Evolutionary conservation across 2,797 vertebrate species (phyloP).

Genomic region (Cirrhinus mrigala): DNA sequence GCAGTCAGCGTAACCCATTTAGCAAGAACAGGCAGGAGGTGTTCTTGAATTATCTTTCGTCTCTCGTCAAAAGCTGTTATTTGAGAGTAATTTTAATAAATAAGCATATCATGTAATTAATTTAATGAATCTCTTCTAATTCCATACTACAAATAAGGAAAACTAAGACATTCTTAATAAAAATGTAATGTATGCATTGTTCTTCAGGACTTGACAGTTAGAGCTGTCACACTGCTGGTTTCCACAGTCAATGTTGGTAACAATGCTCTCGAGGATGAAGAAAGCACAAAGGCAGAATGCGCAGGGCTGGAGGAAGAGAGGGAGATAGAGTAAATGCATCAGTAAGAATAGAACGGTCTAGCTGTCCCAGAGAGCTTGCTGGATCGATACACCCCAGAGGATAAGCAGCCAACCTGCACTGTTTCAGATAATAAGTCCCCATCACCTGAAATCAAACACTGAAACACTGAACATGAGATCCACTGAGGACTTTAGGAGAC

Average conservation of each 20-base stretch:
- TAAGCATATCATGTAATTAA: not conserved
- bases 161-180: not conserved
- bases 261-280: constrained; percentile 21
- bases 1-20: not conserved
- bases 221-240: constrained; percentile 17
- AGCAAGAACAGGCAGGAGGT: not conserved
- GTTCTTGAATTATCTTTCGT: not conserved
- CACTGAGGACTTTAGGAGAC: constrained; percentile 30
- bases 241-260: constrained; percentile 21
- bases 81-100: not conserved
- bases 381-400: constrained; percentile 61
- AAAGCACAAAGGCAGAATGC: not conserved
- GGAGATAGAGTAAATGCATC: constrained; percentile 36
- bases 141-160: not conserved
- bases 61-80: not conserved
- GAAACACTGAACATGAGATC: constrained; percentile 46
- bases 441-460: constrained; percentile 64
- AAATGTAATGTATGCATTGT: not conserved
- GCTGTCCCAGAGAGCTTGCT: constrained; percentile 46
- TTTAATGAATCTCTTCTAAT: not conserved
- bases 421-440: constrained; percentile 61
- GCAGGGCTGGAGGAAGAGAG: constrained; percentile 6
- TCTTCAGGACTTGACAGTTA: not conserved
- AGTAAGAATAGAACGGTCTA: constrained; percentile 55
- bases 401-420: constrained; percentile 59